phyloP scores from a whole-genome alignment of 2,797 vertebrate genomes.

The Pempheris klunzingeri region DNA sequence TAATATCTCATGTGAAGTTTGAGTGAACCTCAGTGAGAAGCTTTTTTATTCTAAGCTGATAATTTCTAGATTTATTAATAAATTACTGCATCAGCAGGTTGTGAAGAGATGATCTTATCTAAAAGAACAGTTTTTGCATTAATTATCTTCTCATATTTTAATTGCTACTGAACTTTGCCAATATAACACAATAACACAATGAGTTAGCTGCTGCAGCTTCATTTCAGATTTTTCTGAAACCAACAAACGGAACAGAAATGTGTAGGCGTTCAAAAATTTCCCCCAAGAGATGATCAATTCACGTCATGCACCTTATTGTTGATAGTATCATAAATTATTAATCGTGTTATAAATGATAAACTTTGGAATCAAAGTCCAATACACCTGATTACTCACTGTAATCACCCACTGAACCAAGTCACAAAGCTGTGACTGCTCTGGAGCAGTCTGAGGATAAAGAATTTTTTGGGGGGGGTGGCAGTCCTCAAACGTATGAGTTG shows the following conservation, averaged over 20 bases:
- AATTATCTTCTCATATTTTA: background rate
- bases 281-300: background rate
- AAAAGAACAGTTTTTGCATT: background rate
- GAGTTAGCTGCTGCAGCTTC: background rate
- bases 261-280: background rate
- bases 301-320: background rate
- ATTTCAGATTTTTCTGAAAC: background rate
- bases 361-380: background rate
- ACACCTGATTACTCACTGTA: background rate
- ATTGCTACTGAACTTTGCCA: background rate
- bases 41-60: background rate
- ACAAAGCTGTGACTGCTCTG: background rate
- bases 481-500: no score
- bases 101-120: background rate
- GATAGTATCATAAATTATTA: no score
- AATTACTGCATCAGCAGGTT: no score
- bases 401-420: background rate
- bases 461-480: no score
- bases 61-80: no score
- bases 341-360: background rate
- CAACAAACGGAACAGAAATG: background rate
- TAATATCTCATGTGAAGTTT: background rate
- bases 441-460: background rate
- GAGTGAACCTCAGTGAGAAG: background rate
- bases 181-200: background rate